A percentile compares a stretch with the other conserved stretches of the same genome.
Conservation (phyloP, 2,888 invertebrate genomes). For the Caenorhabditis doughertyi region DNA sequence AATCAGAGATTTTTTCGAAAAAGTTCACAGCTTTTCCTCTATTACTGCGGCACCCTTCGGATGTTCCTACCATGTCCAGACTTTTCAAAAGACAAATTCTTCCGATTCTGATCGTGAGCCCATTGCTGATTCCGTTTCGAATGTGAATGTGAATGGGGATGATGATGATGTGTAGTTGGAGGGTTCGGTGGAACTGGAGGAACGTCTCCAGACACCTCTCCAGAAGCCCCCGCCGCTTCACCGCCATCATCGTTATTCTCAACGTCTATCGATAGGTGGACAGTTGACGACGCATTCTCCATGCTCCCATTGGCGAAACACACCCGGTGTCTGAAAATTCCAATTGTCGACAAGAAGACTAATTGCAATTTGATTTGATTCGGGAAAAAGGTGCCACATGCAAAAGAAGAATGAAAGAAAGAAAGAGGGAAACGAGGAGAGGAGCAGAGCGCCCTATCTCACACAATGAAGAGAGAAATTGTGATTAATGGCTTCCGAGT, state of each 20-base stretch:
- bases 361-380: slow-evolving; percentile 51
- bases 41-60: too few relatives aligned
- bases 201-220: too few relatives aligned
- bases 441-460: background rate
- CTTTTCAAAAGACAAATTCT: slow-evolving; percentile 62
- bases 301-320: slow-evolving; percentile 64
- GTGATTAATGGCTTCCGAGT: slow-evolving; percentile 58
- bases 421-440: too few relatives aligned
- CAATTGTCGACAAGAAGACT: slow-evolving; percentile 23
- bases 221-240: background rate
- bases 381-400: background rate
- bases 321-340: background rate
- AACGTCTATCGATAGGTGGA: slow-evolving; percentile 42
- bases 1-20: too few relatives aligned
- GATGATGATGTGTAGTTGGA: too few relatives aligned
- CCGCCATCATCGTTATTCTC: slow-evolving; percentile 18
- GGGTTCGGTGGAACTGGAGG: too few relatives aligned
- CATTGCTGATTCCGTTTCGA: slow-evolving; percentile 22
- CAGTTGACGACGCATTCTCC: slow-evolving; percentile 56
- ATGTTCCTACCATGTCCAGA: slow-evolving; percentile 34
- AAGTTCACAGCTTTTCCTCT: too few relatives aligned
- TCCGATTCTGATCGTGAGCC: slow-evolving; percentile 62
- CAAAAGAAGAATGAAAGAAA: too few relatives aligned
- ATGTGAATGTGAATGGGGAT: background rate
- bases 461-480: slow-evolving; percentile 53